A percentile compares a stretch with the other conserved stretches of the same genome.
Conservation (phyloP, 2,113 vertebrate genomes). For the Lepus timidus region DNA sequence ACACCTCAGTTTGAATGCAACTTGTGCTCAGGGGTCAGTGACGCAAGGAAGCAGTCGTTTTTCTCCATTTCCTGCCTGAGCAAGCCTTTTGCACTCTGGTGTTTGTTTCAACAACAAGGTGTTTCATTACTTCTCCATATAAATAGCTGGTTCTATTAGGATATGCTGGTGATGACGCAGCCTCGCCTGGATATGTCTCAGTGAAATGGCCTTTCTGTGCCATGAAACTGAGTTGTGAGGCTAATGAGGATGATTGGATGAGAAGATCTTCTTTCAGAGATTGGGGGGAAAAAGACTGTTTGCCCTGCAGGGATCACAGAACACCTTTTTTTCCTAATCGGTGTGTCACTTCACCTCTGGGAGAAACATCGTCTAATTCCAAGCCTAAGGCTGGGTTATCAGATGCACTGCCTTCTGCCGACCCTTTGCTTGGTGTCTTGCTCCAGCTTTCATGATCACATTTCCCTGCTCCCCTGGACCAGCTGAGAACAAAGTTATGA, state of each 20-base stretch:
- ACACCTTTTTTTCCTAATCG: not conserved
- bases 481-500: constrained; percentile 61
- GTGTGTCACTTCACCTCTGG: constrained; percentile 28
- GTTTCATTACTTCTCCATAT: constrained; percentile 74
- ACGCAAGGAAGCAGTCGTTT: constrained; percentile 50
- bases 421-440: not conserved
- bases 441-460: constrained; percentile 55
- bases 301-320: not conserved
- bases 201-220: not conserved
- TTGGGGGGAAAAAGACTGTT: not conserved
- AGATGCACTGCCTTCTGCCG: not conserved
- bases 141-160: constrained; percentile 31
- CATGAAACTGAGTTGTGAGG: not conserved
- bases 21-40: not conserved
- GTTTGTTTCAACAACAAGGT: constrained; percentile 69
- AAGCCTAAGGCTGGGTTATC: constrained; percentile 66
- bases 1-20: not conserved
- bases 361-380: constrained; percentile 32
- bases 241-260: not conserved
- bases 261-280: not conserved
- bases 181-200: not conserved
- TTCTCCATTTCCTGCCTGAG: not conserved
- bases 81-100: constrained; percentile 44
- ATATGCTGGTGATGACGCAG: constrained; percentile 16
- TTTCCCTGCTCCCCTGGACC: constrained; percentile 50